Evolutionary conservation across 2,888 invertebrate species (phyloP).

Genomic region (Copidosoma aretas): DNA sequence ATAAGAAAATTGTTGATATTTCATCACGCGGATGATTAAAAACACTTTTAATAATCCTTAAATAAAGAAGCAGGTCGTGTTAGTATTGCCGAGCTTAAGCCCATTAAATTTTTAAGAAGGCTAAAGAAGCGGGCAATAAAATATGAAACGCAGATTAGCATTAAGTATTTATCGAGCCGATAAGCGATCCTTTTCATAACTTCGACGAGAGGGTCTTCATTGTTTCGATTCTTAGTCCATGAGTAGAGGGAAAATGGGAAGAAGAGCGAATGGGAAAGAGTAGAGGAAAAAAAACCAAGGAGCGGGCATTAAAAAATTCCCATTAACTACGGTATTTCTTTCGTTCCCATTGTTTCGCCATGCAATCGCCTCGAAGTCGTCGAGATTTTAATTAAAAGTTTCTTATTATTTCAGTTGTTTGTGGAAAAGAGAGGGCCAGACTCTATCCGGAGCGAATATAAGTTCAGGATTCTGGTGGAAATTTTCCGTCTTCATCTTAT

Average conservation of each 20-base stretch:
- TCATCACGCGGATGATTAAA: too few relatives aligned
- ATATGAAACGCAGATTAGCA: constrained; percentile 11
- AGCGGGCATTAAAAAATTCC: constrained; percentile 44
- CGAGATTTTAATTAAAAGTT: constrained; percentile 58
- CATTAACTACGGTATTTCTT: constrained; percentile 52
- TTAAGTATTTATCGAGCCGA: constrained; percentile 15
- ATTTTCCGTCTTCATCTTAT: too few relatives aligned
- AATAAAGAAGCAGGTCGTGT: too few relatives aligned
- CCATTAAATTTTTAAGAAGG: too few relatives aligned
- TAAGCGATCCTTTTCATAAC: constrained; percentile 15
- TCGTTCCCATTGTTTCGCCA: constrained; percentile 47
- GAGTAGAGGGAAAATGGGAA: neutral
- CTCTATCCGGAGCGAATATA: constrained; percentile 9
- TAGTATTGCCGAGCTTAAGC: too few relatives aligned
- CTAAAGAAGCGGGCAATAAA: constrained; percentile 9
- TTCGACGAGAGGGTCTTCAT: constrained; percentile 41
- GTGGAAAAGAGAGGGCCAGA: constrained; percentile 31
- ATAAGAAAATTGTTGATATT: too few relatives aligned
- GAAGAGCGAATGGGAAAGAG: neutral
- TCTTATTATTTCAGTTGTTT: constrained; percentile 57
- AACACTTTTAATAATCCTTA: too few relatives aligned
- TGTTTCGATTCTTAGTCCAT: constrained; percentile 28
- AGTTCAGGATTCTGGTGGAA: too few relatives aligned
- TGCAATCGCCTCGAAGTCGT: constrained; percentile 48
- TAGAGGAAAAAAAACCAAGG: constrained; percentile 31